Evolutionary conservation across 2,113 vertebrate species (phyloP), one percentile per base, ranked within the genome.

Genomic region (Sebastes schlegelii): DNA sequence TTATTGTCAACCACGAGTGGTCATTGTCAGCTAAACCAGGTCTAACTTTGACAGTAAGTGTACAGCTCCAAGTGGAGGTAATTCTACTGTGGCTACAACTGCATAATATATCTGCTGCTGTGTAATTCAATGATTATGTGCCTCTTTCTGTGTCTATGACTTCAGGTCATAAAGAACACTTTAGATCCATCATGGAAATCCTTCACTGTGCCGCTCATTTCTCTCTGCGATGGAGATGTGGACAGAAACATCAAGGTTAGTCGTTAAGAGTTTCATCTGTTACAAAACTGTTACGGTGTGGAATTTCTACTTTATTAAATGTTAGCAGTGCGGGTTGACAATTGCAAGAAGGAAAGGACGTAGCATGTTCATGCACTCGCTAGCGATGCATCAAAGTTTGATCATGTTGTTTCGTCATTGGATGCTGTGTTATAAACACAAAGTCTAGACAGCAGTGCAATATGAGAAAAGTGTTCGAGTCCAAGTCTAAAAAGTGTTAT

Each of bases 91-190:
- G 34, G 43, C 19, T 69, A 11, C n/a, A 74, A 7, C 43, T 73
- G 42, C 46, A n/a, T 84, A 34, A 61, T 65, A 6, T 46, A 40
- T 64, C 16, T 23, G 43, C 49, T 79, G 23, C 34, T 23, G 17
- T 65, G 14, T 70, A 7, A 55, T 67, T 67, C 43, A 75, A 42
- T 63, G 10, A 61, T 74, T 58, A 61, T 0, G 1, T 79, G 23
- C 4, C 52, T 79, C 5, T 86, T 75, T 80, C 21, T 84, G 23
- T 83, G 23, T 87, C 23, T 92, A 51, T 86, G 63, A 51, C 81
- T 78, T 23, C 82, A 99, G 98, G 98, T 99, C 80, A 98, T 99
- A 93, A 99, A 99, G 91, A 98, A 99, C 93, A 99, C 98, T 0
- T 93, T 99, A 94, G 98, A 99, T 90, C 98, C 98, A 0, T 89